These are phyloP conservation scores for Chaetops frenatus DNA, from an alignment of 2,113 vertebrate species.

Conservation along the genomic window DNA sequence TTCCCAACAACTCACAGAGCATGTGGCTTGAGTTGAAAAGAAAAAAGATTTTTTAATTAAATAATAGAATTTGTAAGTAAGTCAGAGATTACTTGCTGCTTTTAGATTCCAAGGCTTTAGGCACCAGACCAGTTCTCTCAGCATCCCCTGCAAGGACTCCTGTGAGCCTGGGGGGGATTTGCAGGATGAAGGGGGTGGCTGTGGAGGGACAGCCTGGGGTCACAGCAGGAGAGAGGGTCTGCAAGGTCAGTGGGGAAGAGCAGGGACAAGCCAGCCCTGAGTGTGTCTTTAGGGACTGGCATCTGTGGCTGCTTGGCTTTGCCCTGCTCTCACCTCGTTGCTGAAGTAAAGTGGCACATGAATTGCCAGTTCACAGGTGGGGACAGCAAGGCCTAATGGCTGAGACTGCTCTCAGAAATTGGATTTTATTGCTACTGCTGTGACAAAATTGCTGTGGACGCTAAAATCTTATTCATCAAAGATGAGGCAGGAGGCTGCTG, in stretches of 20 bases:
- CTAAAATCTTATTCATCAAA: background rate
- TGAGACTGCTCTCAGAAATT: background rate
- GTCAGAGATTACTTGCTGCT: background rate
- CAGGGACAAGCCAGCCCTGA: background rate
- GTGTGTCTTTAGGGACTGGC: background rate
- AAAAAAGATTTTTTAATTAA: background rate
- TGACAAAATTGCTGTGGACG: background rate
- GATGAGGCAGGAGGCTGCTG: background rate
- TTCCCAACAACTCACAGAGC: background rate
- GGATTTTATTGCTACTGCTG: background rate
- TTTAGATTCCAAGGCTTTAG: background rate
- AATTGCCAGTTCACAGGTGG: background rate
- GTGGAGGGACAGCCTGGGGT: fast-evolving
- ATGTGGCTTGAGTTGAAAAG: background rate
- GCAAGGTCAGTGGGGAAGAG: background rate
- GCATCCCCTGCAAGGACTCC: fast-evolving
- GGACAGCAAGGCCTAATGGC: background rate
- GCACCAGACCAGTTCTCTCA: background rate
- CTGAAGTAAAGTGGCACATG: background rate
- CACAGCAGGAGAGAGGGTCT: background rate
- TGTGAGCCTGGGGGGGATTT: background rate
- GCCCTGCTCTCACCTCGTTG: background rate
- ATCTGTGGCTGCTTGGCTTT: background rate
- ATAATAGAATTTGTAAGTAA: background rate
- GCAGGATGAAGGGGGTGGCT: background rate